Conservation (phyloP, 1,140 invertebrate species). For the Temnothorax longispinosus region DNA sequence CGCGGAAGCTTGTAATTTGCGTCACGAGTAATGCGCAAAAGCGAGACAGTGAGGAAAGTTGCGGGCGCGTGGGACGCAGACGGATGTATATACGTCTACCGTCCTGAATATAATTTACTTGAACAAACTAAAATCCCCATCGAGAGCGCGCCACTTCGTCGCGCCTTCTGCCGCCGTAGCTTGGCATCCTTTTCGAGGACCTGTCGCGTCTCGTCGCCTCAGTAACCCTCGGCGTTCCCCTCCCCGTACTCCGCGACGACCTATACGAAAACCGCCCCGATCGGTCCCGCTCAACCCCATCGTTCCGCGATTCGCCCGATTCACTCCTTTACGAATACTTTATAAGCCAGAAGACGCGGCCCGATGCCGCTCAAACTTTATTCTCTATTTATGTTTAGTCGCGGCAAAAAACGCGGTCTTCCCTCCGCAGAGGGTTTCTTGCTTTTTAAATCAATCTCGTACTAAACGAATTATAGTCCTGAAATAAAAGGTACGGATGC, state of each 20-base stretch:
- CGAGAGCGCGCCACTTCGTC: slow-evolving; percentile 66
- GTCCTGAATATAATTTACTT: slow-evolving; percentile 86
- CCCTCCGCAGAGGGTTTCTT: slow-evolving; percentile 21
- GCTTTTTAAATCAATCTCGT: not conserved
- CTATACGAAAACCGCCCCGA: slow-evolving; percentile 63
- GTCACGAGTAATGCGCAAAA: slow-evolving; percentile 78
- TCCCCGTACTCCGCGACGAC: not conserved
- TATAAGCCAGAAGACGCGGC: slow-evolving; percentile 77
- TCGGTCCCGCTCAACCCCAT: slow-evolving; percentile 73
- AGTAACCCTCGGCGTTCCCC: slow-evolving; percentile 50
- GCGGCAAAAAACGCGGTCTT: slow-evolving; percentile 47
- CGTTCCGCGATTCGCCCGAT: slow-evolving; percentile 62
- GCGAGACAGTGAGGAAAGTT: slow-evolving; percentile 59
- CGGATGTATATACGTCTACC: slow-evolving; percentile 76
- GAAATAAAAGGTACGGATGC: not conserved
- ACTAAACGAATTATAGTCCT: slow-evolving; percentile 35
- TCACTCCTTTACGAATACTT: slow-evolving; percentile 83
- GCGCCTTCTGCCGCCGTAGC: slow-evolving; percentile 54
- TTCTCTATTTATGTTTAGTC: slow-evolving; percentile 82
- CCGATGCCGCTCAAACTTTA: slow-evolving; percentile 78
- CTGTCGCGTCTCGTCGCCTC: slow-evolving; percentile 69
- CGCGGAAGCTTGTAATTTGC: slow-evolving; percentile 83
- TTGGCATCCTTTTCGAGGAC: slow-evolving; percentile 75
- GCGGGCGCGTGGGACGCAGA: slow-evolving; percentile 57
- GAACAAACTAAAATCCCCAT: slow-evolving; percentile 84